Evolutionary conservation across 2,888 invertebrate species (phyloP).

Genomic region (Plemyria rubiginata): DNA sequence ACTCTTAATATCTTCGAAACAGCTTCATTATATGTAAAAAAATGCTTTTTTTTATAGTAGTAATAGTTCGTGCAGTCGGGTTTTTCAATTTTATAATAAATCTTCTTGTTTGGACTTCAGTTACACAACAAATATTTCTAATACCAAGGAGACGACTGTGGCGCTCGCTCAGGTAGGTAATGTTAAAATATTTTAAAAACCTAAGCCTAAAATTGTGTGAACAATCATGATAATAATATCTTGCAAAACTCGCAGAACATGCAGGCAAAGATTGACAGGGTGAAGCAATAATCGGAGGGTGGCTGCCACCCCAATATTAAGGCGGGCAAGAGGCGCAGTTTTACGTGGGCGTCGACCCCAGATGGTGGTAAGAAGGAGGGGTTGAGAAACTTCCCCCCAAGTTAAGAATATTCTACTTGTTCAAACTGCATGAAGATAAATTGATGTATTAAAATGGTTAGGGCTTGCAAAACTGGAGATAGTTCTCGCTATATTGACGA

Average conservation of each 20-base stretch:
- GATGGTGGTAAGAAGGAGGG: conserved; percentile 43
- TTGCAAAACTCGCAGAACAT: conserved; percentile 32
- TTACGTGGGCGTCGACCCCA: conserved; percentile 47
- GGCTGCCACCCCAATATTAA: conserved; percentile 52
- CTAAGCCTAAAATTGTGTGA: background rate
- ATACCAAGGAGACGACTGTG: too few species aligned
- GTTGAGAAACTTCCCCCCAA: conserved; percentile 47
- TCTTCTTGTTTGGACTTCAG: too few species aligned
- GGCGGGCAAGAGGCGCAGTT: conserved; percentile 51
- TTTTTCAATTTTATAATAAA: too few species aligned
- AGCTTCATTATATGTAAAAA: too few species aligned
- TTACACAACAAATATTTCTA: too few species aligned
- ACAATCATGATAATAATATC: conserved; percentile 3
- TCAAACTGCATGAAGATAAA: conserved; percentile 15
- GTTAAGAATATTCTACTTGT: conserved; percentile 28
- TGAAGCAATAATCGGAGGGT: conserved; percentile 57
- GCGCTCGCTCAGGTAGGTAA: too few species aligned
- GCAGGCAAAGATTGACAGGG: conserved; percentile 52
- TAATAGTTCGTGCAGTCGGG: too few species aligned
- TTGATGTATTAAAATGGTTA: conserved; percentile 22
- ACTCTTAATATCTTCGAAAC: too few species aligned
- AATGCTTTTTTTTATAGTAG: too few species aligned
- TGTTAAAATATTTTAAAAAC: too few species aligned
- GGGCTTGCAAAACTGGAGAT: background rate
- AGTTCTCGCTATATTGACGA: too few species aligned